Evolutionary conservation across 53 echinoderm and acorn worm species (phyloP), one percentile per base, ranked within the genome.

Genomic region (Temnopleurus reevesii): DNA sequence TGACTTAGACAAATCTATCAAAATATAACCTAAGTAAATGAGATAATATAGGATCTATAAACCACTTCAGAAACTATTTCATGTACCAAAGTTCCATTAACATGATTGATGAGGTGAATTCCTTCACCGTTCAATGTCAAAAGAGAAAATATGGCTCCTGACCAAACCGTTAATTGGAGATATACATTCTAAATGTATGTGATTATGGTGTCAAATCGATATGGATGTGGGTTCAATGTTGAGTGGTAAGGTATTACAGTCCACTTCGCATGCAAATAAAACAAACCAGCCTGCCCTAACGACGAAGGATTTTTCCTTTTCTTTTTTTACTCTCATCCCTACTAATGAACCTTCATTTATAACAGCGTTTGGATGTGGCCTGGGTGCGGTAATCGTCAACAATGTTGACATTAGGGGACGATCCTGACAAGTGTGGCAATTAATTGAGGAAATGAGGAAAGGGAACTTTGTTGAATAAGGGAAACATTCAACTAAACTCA

Each of bases 361-460:
- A 35, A 79, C 79, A 79, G 46, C 26, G 13, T 28, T 15, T 46
- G 12, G 49, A 79, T 12, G 46, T 1, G 5, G 43, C 30, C n/a
- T 49, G 7, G 79, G 4, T 47, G n/a, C 12, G 8, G 28, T 79
- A 49, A 47, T 79, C 30, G 80, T 17, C 12, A 33, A 83, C 35
- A 55, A 55, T 83, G 56, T 83, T 83, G 83, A 83, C 83, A 54
- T 55, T 83, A 12, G 6, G 83, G 54, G 51, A 55, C 33, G 55
- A 55, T 6, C 54, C 19, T 51, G 47, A 33, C 83, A 83, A 83
- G 83, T 55, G 56, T 49, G 18, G 56, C 31, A 54, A 83, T 83
- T 83, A 83, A 83, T 83, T 83, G 83, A 55, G 83, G 83, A 83
- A 83, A 83, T 55, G 35, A 79, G 30, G 27, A 7, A 79, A 19